Evolutionary conservation across 2,797 vertebrate genomes (phyloP), one percentile per base, ranked within the genome.

Genomic region (Mycteria americana): DNA sequence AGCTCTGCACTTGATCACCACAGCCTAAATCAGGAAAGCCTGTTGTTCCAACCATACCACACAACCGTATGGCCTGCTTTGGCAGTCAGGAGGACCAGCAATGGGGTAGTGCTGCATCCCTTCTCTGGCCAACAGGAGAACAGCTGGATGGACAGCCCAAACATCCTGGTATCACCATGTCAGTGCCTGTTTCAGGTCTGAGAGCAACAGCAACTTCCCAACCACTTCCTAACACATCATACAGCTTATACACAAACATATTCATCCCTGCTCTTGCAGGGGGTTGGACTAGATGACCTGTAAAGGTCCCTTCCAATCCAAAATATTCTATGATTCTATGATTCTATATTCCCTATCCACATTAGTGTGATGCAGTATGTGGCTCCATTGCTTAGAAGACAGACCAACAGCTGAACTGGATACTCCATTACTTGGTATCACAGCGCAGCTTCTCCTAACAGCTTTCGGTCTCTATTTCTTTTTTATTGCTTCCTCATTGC

Each of bases 21-120:
- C 35, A 74, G 18, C 13, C 46, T 79, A 76, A 82, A 79, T 69
- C n/a, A 85, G 13, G 25, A 88, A 86, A 91, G 5, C 3, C 23
- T 45, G 13, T 51, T 43, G 11, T 81, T 89, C 43, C 53, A 86
- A 19, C 7, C 17, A 11, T 46, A 35, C 8, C 39, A 64, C 7
- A 39, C 7, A 60, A 67, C 13, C 12, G 19, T 8, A 37, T 17
- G 22, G 2, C 8, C 22, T 70, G 7, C 10, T 83, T 92, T 56
- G 18, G 22, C 50, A 53, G 27, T 48, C 16, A 60, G 28, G 3
- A 69, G 18, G 24, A 76, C 12, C 4, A 65, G 25, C 14, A 21
- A 21, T 37, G 2, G 6, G 3, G 4, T 51, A 54, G 4, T 59
- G 28, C 35, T 74, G 4, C 0, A 15, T 63, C 4, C 3, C 7